Evolutionary conservation across 2,113 vertebrate species (phyloP).

Genomic region (Prunella himalayana): DNA sequence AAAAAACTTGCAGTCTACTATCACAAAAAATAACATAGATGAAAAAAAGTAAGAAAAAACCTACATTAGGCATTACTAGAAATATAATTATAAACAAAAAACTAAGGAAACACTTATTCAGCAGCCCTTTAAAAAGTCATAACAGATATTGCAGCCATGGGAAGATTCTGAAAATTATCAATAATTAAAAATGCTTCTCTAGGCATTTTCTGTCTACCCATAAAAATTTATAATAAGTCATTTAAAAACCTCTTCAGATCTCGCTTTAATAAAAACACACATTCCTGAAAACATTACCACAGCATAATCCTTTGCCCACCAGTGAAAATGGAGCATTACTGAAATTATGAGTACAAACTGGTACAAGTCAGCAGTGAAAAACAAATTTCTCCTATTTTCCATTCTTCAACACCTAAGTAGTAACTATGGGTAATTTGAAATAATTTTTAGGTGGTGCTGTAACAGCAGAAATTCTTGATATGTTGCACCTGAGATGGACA

Average conservation of each 20-base stretch:
- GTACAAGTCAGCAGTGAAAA: neutral
- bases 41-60: neutral
- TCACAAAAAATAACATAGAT: neutral
- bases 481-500: neutral
- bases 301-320: neutral
- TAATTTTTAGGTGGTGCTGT: neutral
- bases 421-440: neutral
- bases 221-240: neutral
- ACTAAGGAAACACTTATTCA: neutral
- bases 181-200: conserved; percentile 5
- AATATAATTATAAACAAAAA: neutral
- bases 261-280: neutral
- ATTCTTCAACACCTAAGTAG: neutral
- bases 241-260: neutral
- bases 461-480: neutral
- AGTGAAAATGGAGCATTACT: neutral
- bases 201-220: neutral
- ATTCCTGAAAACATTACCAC: neutral
- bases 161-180: neutral
- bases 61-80: neutral
- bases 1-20: neutral
- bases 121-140: neutral
- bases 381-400: neutral
- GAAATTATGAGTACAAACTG: neutral
- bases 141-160: neutral